Evolutionary conservation across 2,113 vertebrate species (phyloP), one percentile per base, ranked within the genome.

Genomic region (Vulpes ferrilata): DNA sequence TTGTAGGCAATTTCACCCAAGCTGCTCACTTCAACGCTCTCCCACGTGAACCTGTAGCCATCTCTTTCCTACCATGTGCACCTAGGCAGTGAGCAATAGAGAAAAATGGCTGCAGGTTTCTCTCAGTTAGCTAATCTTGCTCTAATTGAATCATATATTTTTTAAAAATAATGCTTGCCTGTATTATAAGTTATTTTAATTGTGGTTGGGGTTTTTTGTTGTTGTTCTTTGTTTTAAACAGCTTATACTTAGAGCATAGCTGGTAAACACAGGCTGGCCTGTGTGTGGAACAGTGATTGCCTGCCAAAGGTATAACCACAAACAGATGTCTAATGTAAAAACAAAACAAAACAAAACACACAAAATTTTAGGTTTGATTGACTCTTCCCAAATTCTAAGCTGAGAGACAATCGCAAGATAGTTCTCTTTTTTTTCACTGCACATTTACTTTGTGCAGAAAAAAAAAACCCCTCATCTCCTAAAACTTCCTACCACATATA

Each of bases 201-300:
- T 79, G 87, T 59, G 64, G 5, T 35, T 48, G 38, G 16, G 0
- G 10, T 83, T 25, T 30, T n/a, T 19, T 25, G 4, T 27, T 76
- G 74, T 51, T 78, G 43, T 78, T 51, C 43, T 78, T 48, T 51
- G 43, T 78, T 80, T 83, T 67, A 62, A 84, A 57, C 35, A 92
- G 59, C 17, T 64, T 59, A 48, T 2, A 93, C 51, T 83, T 86
- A 48, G 55, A 90, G 35, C 43, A 38, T 25, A 76, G 60, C 35
- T 92, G 83, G 8, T 94, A 85, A 97, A 97, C 19, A 55, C n/a
- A 90, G 60, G 19, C 76, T 60, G 90, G 84, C n/a, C 60, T 76
- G 43, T 43, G 43, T 43, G 43, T 43, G 23, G 59, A 82, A 15
- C 55, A 35, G 15, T 38, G 32, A 60, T 73, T 73, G 65, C 30